Evolutionary conservation across 1,140 invertebrate species (phyloP), one percentile per base, ranked within the genome.

Genomic region (Drosophila athabasca): DNA sequence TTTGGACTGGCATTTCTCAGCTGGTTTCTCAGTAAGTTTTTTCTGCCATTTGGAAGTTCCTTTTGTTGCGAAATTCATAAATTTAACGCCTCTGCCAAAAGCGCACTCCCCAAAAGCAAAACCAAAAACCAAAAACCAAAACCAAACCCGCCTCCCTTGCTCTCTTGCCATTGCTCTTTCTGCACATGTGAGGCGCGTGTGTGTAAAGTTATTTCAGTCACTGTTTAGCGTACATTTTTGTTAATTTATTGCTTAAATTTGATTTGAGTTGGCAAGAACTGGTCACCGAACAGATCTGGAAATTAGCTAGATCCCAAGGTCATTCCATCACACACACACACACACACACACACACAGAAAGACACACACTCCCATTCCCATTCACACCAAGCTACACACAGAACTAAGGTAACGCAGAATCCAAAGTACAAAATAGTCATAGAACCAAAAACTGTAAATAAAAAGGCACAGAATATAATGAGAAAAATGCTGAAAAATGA

Each of bases 241-340:
- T 68, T 84, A 79, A 80, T 73, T 84, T 72, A 83, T 85, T 62
- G 72, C 60, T 57, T 66, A 84, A 76, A 65, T 85, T 84, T 79
- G 49, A 75, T 79, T 84, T 70, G 48, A 68, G 46, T 53, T 70
- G 52, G 65, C 60, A 22, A 51, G 39, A 73, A 72, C 46, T 55
- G 58, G 51, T 64, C 61, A 65, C 13, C 39, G 39, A 26, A 35
- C 61, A 69, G 24, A 39, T 39, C 52, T 59, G 44, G 44, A 67
- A 54, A 26, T 57, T 62, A 11, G 15, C 39, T 62, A 24, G 50
- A 55, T 7, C 35, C 9, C 57, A 62, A 67, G 65, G 62, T 55
- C 62, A 31, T 39, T 53, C 13, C 26, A n/a, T 66, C 17, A 49
- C 43, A 53, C 45, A 35, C 43, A 43, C 39, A 58, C 26, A 46